Evolutionary conservation across 2,797 vertebrate genomes (phyloP).

Genomic region (Crocodylus rhombifer): DNA sequence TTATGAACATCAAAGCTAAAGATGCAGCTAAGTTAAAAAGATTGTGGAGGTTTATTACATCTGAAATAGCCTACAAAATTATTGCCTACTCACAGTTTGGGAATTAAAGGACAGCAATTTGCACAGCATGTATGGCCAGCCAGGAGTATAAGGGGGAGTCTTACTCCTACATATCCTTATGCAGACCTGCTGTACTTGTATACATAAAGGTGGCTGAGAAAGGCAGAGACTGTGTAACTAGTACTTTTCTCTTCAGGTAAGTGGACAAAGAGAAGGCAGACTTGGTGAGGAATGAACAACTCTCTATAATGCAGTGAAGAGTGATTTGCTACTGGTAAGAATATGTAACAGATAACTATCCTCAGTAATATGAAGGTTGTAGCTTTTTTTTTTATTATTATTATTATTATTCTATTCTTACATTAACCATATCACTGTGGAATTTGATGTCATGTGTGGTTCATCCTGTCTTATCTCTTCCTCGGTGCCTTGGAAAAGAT

Average conservation of each 20-base stretch:
- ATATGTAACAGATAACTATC: background rate
- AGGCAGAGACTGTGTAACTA: background rate
- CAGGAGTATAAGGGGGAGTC: background rate
- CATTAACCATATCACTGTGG: background rate
- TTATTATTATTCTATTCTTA: background rate
- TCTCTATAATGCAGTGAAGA: background rate
- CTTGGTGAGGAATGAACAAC: background rate
- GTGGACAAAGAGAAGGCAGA: background rate
- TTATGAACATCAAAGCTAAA: slow-evolving; percentile 28
- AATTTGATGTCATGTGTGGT: background rate
- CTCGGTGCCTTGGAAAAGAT: too few relatives aligned
- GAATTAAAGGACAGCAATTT: background rate
- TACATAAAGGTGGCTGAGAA: background rate
- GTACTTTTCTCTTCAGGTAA: background rate
- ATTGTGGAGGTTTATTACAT: background rate
- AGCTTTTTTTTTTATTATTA: too few relatives aligned
- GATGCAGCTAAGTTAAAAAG: background rate
- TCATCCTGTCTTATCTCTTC: too few relatives aligned
- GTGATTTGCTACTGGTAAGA: background rate
- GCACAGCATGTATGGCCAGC: background rate
- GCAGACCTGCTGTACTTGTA: background rate
- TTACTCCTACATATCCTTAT: background rate
- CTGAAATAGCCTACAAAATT: background rate
- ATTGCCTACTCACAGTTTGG: background rate
- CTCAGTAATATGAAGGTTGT: background rate